Evolutionary conservation across 2,888 invertebrate species (phyloP), one percentile per base, ranked within the genome.

Genomic region (Philereme transversata): DNA sequence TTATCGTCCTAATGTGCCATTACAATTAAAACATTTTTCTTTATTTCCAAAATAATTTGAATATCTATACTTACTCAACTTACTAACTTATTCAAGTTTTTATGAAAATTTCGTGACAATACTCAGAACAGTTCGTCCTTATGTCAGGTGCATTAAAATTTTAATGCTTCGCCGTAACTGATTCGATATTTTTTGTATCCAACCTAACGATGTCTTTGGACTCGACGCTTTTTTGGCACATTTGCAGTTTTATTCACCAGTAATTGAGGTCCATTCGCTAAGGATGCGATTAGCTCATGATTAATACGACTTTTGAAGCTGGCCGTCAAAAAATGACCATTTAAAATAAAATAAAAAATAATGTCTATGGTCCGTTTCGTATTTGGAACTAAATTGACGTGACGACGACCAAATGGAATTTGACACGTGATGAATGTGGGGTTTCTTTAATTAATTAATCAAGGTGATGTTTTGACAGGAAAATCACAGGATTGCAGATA

Each of bases 181-280:
- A 87, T 84, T 77, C 64, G 67, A 63, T 65, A 71, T 82, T 86
- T 87, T 88, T 87, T 84, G 78, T 79, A 55, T 59, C 55, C 57
- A 55, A 70, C 77, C 77, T 88, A 87, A 88, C 84, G 87, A 87
- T 80, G 82, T 83, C 83, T 86, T 85, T 81, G 75, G 77, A 69
- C 74, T 75, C 67, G 72, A 73, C 69, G 71, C 75, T 87, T 87
- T 87, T 89, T 88, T 84, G 81, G 81, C 81, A 81, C 76, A 82
- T 82, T 81, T 70, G 73, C 76, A 83, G 81, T 85, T 89, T 88
- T 83, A 88, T 86, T 81, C 82, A 82, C 72, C 79, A 81, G 83
- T 90, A 89, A 91, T 91, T 91, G 90, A 86, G 89, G 88, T 81
- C 66, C 81, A 88, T 90, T 90, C 87, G 87, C 84, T 88, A 90